A percentile compares a stretch with the other conserved stretches of the same genome.
These are phyloP conservation scores for Bombus breviceps DNA, from an alignment of 1,140 invertebrate genomes.

Conservation along the genomic window DNA sequence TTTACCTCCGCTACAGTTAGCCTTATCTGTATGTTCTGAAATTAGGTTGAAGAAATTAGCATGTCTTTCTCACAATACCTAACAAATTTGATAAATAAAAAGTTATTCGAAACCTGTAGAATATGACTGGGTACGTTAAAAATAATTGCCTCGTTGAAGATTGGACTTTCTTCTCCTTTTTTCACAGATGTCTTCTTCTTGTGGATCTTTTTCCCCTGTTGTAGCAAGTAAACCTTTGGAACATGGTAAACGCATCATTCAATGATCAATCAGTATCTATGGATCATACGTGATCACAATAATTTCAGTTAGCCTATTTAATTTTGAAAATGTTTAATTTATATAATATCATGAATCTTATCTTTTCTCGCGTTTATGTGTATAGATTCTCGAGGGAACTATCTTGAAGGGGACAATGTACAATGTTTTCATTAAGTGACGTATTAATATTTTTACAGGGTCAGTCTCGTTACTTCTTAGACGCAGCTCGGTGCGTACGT, in stretches of 20 bases:
- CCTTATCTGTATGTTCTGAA: slow-evolving; percentile 88
- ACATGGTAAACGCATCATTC: neutral
- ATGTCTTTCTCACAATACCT: neutral
- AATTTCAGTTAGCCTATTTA: neutral
- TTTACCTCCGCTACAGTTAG: slow-evolving; percentile 86
- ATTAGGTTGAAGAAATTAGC: slow-evolving; percentile 38
- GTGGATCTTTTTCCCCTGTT: slow-evolving; percentile 89
- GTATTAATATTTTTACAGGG: too few relatives aligned
- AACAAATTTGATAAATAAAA: neutral
- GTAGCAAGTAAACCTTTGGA: slow-evolving; percentile 88
- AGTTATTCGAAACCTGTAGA: slow-evolving; percentile 83
- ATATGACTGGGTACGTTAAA: slow-evolving; percentile 88
- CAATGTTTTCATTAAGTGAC: too few relatives aligned
- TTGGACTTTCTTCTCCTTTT: slow-evolving; percentile 87
- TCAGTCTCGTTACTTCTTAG: too few relatives aligned
- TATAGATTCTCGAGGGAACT: too few relatives aligned
- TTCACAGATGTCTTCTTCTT: slow-evolving; percentile 90
- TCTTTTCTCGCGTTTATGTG: too few relatives aligned
- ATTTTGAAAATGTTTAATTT: neutral
- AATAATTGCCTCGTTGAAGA: slow-evolving; percentile 92
- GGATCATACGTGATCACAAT: neutral
- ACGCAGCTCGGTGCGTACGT: too few relatives aligned
- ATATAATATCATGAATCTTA: too few relatives aligned
- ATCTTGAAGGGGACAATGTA: too few relatives aligned
- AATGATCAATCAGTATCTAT: neutral